Evolutionary conservation across 2,888 invertebrate species (phyloP), one percentile per base, ranked within the genome.

Genomic region (Ceramica pisi): DNA sequence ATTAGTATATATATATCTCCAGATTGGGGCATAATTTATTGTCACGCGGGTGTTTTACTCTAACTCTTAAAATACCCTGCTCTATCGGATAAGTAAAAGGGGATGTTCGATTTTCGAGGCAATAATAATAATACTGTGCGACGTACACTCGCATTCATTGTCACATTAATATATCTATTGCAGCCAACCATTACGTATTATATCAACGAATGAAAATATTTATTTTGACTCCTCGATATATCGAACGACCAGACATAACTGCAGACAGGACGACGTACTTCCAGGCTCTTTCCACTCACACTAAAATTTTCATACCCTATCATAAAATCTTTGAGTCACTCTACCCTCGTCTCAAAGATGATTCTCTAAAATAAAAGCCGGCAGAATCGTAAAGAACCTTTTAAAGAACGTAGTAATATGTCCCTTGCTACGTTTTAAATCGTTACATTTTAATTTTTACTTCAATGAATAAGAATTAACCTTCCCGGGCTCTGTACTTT

Each of bases 301-400:
- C 87, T 90, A 87, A 91, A 91, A 90, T 85, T 90, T 91, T 91
- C 90, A 91, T 89, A 89, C 71, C 85, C 84, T 81, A n/a, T 44
- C 85, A 88, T 90, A 90, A 91, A 91, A 90, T 88, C 85, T 83
- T 88, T 83, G 80, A 87, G 88, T 86, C 86, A 85, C 85, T 88
- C 86, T 86, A 80, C 80, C 82, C 85, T 87, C 87, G 84, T 89
- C 86, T 87, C 86, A 86, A 81, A 87, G 85, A 91, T 90, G 89
- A 92, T 90, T 91, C 85, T 83, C 78, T 71, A 75, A 86, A 88
- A 89, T 88, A 88, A 90, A 90, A 90, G 86, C 82, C 77, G 79
- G 80, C 81, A 76, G 78, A 82, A 78, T 85, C 89, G 86, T 91
- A 90, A 91, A 89, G 86, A 82, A 82, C 88, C 87, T 88, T 89